Conservation (phyloP, 2,888 invertebrate genomes). For the Danaus chrysippus region DNA sequence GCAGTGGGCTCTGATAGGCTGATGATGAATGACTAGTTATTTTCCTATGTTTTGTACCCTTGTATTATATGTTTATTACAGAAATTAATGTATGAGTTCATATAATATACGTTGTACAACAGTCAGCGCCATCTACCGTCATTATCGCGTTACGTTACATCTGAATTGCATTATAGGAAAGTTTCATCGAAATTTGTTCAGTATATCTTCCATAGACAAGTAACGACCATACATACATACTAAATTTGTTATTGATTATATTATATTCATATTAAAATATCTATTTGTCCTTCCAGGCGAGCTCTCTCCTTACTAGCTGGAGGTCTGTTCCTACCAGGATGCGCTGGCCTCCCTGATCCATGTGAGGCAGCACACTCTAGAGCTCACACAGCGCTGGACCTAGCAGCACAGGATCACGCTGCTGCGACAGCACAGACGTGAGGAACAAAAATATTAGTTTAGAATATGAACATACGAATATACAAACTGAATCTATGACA, state of each 20-base stretch:
- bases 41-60: too few species aligned
- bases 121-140: not conserved
- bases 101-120: not conserved
- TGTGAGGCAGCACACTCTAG: constrained; percentile 94
- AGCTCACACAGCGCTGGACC: constrained; percentile 93
- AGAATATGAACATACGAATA: too few species aligned
- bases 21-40: too few species aligned
- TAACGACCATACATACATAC: too few species aligned
- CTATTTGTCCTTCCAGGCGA: constrained; percentile 66
- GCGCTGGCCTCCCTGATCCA: constrained; percentile 94
- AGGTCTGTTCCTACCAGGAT: constrained; percentile 96
- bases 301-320: constrained; percentile 95
- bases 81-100: too few species aligned
- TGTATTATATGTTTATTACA: too few species aligned
- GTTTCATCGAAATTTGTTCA: too few species aligned
- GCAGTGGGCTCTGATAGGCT: too few species aligned
- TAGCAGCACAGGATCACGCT: constrained; percentile 95
- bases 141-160: not conserved
- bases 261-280: not conserved
- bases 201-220: too few species aligned
- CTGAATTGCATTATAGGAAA: too few species aligned
- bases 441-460: constrained; percentile 25
- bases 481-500: too few species aligned
- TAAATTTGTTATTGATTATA: too few species aligned
- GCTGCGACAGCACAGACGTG: constrained; percentile 95